Base-by-base conservation (phyloP, 2,888 invertebrate genomes). In the Tridacna crocea region DNA sequence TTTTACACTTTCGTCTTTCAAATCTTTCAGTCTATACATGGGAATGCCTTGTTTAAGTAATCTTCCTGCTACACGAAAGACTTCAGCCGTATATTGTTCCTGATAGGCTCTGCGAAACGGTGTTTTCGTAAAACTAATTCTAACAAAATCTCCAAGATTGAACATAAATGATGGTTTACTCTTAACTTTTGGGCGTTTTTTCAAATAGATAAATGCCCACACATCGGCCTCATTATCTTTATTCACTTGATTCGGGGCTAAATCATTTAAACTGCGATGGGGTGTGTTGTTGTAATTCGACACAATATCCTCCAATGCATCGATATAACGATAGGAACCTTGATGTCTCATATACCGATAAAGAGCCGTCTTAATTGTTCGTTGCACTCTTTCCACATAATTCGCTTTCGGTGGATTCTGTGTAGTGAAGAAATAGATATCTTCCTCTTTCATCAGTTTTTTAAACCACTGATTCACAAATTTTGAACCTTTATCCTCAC, bases 231-330 rank as follows among this genome's bases (percentile, higher is more conserved):
- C 79, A 48, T 83, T 80, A 19, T 72, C 26, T 24, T 63, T 63
- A 55, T 77, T 76, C 12, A 75, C 66, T 22, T 81, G 47, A n/a
- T 75, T 79, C n/a, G 76, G 81, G 19, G 77, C 48, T 51, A 79
- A 70, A 68, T 36, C 61, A 51, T 79, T 66, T 22, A 74, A 75
- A 74, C 79, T 74, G 19, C 82, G 58, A 61, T 82, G 79, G 17
- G 73, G 83, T 1, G 83, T 73, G 3, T 47, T 36, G 58, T 85
- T 85, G 65, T 85, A 83, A 75, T 63, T 85, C 0, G 51, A 24
- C 6, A 84, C 79, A 11, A 75, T 55, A 27, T 77, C 51, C 26
- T 84, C 60, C 24, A 82, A 66, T 46, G 79, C 48, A 27, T 82
- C 79, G 72, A 79, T 80, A 24, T 63, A 86, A 70, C 78, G 61